Percentiles rank a stretch among this genome's conserved stretches.
These are phyloP conservation scores for Tupaia chinensis DNA, from an alignment of 2,113 vertebrate genomes.

Conservation along the genomic window DNA sequence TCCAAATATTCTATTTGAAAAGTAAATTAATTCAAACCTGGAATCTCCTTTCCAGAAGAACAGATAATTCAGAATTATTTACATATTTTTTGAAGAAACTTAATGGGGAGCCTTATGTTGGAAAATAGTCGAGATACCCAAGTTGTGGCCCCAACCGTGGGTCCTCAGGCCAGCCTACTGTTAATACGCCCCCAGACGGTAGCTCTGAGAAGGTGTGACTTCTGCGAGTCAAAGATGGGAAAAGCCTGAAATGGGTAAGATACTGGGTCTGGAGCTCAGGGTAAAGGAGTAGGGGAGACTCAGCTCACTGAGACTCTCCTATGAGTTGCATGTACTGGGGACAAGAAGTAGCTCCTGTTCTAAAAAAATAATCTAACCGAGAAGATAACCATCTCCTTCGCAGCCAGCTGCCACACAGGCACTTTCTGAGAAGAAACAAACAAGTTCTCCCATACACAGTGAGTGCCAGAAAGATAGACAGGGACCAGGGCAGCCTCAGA, in stretches of 20 bases:
- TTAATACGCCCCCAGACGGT: too few species aligned
- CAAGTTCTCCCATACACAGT: neutral
- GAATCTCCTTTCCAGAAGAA: constrained; percentile 30
- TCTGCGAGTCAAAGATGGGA: neutral
- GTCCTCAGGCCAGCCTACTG: neutral
- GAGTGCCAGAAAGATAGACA: neutral
- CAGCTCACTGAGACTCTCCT: neutral
- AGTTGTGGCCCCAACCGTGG: neutral
- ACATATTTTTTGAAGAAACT: neutral
- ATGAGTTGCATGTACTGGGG: neutral
- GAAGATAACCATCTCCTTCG: neutral
- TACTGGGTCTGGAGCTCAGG: too few species aligned
- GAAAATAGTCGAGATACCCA: neutral
- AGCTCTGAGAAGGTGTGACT: neutral
- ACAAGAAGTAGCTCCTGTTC: neutral
- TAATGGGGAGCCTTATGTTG: neutral
- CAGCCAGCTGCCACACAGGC: neutral
- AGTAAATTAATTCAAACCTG: neutral
- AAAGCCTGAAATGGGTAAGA: too few species aligned
- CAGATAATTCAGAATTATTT: neutral
- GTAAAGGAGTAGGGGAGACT: too few species aligned
- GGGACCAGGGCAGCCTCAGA: neutral
- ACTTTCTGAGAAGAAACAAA: neutral
- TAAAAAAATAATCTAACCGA: neutral
- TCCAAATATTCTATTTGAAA: neutral